Evolutionary conservation across 1,140 invertebrate species (phyloP), one percentile per base, ranked within the genome.

Genomic region (Listronotus bonariensis): DNA sequence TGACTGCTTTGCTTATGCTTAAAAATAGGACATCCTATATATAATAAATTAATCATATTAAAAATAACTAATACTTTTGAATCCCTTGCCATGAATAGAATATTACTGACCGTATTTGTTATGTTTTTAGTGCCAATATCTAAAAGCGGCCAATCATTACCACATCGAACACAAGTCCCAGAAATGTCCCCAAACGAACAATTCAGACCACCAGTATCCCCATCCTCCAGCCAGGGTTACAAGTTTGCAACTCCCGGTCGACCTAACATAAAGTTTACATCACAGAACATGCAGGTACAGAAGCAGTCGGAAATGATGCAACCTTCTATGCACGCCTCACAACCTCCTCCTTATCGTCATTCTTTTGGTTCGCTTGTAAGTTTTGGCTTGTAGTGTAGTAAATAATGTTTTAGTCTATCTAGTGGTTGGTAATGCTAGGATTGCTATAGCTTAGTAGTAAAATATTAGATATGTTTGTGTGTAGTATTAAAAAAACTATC

Each of bases 211-310:
- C 65, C 43, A 38, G 62, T 54, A 40, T 67, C 64, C 31, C 53
- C 49, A 20, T 51, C 58, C 40, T 52, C 53, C 41, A 48, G 11
- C 49, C 70, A 68, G 32, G 78, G 76, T 51, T 83, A 82, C 45
- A 83, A 84, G 55, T 83, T 83, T 65, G 59, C 80, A 6, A 36
- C 75, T 2, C 76, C 80, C 11, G 17, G 72, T 4, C 70, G 76
- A 10, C 73, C 74, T 12, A 76, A 68, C 43, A 18, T 74, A 18
- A 80, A 74, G 56, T 82, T 82, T 62, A 76, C 79, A 72, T 58
- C 77, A 63, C 78, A 80, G 57, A 76, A 75, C 43, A 32, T 65
- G 18, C 41, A 69, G 57, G 59, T 64, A 68, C 68, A 69, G 42
- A 54, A 80, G 75, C 52, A 41, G 42, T 9, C 42, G 8, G 46